Percentiles rank a stretch among this genome's conserved stretches.
These are phyloP conservation scores for Montipora capricornis DNA, from an alignment of 64 coral and sea anemone genomes.

Conservation along the genomic window DNA sequence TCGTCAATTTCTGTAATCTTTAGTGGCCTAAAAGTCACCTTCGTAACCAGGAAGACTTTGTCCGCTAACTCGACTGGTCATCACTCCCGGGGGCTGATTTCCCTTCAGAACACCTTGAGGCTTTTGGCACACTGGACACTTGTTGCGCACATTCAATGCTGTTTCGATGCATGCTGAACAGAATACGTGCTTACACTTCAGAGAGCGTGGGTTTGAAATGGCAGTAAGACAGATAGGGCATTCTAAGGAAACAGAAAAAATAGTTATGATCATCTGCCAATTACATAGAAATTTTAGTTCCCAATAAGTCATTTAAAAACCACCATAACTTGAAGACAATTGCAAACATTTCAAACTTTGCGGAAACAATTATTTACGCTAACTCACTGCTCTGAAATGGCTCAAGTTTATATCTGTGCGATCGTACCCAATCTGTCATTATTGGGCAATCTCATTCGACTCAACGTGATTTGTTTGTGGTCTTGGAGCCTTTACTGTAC, in stretches of 20 bases:
- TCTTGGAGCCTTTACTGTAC: too few species aligned
- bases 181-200: conserved; percentile 82
- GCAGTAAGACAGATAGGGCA: conserved; percentile 65
- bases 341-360: background rate
- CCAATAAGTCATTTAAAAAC: too few species aligned
- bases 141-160: conserved; percentile 33
- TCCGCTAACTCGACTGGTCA: background rate
- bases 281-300: too few species aligned
- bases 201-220: conserved; percentile 24
- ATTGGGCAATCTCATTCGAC: too few species aligned
- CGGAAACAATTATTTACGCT: too few species aligned
- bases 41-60: conserved; percentile 74
- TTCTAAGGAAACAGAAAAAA: background rate
- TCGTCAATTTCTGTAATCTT: too few species aligned
- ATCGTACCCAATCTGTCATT: too few species aligned
- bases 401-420: too few species aligned
- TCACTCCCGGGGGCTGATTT: conserved; percentile 70
- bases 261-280: too few species aligned
- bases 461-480: too few species aligned
- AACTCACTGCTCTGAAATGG: too few species aligned
- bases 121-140: conserved; percentile 19
- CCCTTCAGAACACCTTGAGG: conserved; percentile 28
- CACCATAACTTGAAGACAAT: too few species aligned
- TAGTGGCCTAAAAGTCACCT: background rate
- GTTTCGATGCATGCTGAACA: conserved; percentile 73